Percentiles rank a stretch among this genome's conserved stretches.
phyloP scores from a whole-genome alignment of 2,113 vertebrate species.

The Malurus melanocephalus region DNA sequence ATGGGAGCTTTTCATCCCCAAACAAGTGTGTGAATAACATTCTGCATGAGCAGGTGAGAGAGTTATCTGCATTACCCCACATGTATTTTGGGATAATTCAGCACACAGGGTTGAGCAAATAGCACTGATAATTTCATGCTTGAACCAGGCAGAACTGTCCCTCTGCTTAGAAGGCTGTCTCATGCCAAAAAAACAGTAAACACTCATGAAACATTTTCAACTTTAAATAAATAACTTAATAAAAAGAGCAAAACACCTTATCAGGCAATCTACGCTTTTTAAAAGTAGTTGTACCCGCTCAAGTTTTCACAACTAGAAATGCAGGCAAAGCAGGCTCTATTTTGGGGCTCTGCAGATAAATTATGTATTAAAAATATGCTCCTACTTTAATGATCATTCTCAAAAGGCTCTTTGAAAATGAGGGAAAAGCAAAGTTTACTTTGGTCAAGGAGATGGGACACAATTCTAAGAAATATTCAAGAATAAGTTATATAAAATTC shows the following conservation, averaged over 20 bases:
- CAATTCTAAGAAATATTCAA: conserved; percentile 22
- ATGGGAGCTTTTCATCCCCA: not conserved
- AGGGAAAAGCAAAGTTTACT: conserved; percentile 36
- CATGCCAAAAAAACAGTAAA: not conserved
- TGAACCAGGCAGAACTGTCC: not conserved
- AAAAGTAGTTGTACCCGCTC: not conserved
- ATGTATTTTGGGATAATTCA: not conserved
- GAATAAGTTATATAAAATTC: not conserved
- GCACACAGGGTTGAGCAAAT: not conserved
- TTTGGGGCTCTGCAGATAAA: conserved; percentile 6
- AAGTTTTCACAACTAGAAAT: not conserved
- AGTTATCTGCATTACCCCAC: not conserved
- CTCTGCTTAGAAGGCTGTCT: not conserved
- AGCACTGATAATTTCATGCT: not conserved
- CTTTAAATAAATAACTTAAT: not conserved
- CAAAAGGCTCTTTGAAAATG: not conserved
- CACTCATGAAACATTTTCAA: not conserved
- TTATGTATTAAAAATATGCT: conserved; percentile 31
- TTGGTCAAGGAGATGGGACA: not conserved
- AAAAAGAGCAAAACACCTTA: not conserved
- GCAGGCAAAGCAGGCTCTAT: not conserved
- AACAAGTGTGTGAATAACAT: not conserved
- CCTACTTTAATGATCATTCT: conserved; percentile 43
- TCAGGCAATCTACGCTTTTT: not conserved
- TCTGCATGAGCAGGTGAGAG: not conserved